phyloP scores from a whole-genome alignment of 2,113 vertebrate genomes.

The Rhegmatorhina hoffmannsi region DNA sequence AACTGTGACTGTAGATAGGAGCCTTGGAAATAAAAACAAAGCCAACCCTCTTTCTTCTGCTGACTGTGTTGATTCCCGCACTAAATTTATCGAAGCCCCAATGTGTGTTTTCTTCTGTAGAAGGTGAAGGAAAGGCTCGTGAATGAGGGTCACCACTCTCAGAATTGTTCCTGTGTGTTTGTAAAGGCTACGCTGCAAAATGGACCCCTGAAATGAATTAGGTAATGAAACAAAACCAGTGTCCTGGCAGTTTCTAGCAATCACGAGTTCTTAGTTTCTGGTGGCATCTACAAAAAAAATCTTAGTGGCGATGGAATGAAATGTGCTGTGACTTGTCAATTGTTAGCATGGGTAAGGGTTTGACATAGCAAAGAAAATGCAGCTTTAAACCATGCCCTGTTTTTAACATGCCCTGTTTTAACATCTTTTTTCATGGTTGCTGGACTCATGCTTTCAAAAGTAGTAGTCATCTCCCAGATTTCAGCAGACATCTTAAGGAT shows the following conservation, averaged over 20 bases:
- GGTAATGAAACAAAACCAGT: background rate
- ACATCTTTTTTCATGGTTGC: background rate
- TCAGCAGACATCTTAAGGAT: background rate
- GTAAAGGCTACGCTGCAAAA: background rate
- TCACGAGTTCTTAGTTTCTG: background rate
- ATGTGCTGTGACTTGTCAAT: background rate
- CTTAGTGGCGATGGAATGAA: background rate
- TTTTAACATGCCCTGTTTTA: background rate
- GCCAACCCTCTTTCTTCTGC: background rate
- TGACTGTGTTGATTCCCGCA: background rate
- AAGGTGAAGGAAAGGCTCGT: background rate
- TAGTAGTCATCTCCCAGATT: background rate
- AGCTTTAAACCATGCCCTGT: background rate
- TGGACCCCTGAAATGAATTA: background rate
- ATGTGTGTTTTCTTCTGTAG: background rate
- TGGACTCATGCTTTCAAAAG: background rate
- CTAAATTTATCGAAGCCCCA: background rate
- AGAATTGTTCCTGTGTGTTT: background rate
- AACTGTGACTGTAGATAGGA: background rate
- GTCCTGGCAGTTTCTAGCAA: background rate
- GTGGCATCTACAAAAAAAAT: background rate
- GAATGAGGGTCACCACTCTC: background rate
- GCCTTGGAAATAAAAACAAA: background rate
- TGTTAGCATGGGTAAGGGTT: background rate
- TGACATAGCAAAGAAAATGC: background rate